Base-by-base conservation (phyloP, 2,113 vertebrate species). In the Nansenia antarctica region DNA sequence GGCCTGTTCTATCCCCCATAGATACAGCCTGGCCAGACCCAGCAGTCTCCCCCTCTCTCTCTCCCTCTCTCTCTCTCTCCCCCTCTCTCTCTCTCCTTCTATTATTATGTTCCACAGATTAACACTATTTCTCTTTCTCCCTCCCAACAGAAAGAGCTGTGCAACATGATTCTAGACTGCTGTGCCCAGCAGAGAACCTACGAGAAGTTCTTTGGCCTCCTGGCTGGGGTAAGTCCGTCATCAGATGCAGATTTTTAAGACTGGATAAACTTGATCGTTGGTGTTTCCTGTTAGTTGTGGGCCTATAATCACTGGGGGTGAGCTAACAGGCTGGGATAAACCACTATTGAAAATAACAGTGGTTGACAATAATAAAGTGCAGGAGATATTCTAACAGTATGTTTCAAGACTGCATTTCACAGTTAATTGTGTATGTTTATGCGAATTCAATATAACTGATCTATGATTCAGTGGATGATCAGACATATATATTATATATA, bases 101-200 rank as follows among this genome's bases (percentile, higher is more conserved):
- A 34, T n/a, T 5, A 11, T 32, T 55, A 2, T 30, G 20, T 59
- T 30, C 45, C 45, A 20, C 18, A 2, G 45, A 49, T 49, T 49
- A 49, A 49, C n/a, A n/a, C 15, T 67, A 8, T 64, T 57, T 63
- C 11, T 30, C n/a, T 61, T 2, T 75, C 39, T 72, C 11, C 67
- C 62, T 9, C 63, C 72, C 79, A 79, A 85, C 87, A 99, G 98
- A 99, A 99, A 88, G 97, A 99, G 85, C 91, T 99, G 69, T 99
- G 98, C 82, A 99, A 99, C 90, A 99, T 99, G 98, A 98, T 99
- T 85, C 93, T 99, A 76, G 98, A 99, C 86, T 99, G 98, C 87
- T 99, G 98, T 83, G 97, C 98, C 78, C 98, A 99, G 74, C 98
- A 99, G 89, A 95, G 98, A 70, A 99, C 98, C 1, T 99, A 99